A percentile compares a stretch with the other conserved stretches of the same genome.
These are phyloP conservation scores for Albula goreensis DNA, from an alignment of 2,113 vertebrate species.

Conservation along the genomic window DNA sequence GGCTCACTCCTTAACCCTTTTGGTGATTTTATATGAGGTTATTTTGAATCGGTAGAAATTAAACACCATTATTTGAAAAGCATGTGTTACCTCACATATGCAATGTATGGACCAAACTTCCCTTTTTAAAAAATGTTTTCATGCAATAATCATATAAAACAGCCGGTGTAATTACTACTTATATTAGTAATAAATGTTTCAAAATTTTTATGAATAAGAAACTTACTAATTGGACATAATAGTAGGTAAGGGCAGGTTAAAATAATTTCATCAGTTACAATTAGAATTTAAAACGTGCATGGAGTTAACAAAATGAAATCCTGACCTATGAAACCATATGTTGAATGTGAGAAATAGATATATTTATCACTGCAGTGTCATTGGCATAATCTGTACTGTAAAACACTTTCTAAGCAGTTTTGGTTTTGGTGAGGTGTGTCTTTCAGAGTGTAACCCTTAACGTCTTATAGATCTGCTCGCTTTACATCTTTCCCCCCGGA, in stretches of 20 bases:
- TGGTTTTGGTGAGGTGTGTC: not conserved
- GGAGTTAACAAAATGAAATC: not conserved
- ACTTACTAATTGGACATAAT: slow-evolving; percentile 15
- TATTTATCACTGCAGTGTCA: not conserved
- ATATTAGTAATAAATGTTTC: not conserved
- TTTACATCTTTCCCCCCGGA: slow-evolving; percentile 30
- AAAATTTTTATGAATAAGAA: not conserved
- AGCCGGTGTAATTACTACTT: not conserved
- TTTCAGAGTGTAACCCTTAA: not conserved
- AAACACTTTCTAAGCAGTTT: not conserved
- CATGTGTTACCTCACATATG: not conserved
- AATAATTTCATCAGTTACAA: not conserved
- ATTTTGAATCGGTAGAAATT: not conserved
- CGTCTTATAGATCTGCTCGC: slow-evolving; percentile 27
- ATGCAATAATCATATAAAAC: not conserved
- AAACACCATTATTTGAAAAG: not conserved
- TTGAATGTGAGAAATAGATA: not conserved
- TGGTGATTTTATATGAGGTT: not conserved
- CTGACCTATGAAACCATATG: not conserved
- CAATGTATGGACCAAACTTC: not conserved
- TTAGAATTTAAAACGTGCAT: not conserved
- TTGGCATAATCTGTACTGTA: not conserved
- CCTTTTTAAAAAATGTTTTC: not conserved
- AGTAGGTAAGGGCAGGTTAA: not conserved
- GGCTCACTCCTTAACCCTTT: not conserved